phyloP scores from a whole-genome alignment of 2,888 invertebrate genomes.

The Cantharis flavilabris region DNA sequence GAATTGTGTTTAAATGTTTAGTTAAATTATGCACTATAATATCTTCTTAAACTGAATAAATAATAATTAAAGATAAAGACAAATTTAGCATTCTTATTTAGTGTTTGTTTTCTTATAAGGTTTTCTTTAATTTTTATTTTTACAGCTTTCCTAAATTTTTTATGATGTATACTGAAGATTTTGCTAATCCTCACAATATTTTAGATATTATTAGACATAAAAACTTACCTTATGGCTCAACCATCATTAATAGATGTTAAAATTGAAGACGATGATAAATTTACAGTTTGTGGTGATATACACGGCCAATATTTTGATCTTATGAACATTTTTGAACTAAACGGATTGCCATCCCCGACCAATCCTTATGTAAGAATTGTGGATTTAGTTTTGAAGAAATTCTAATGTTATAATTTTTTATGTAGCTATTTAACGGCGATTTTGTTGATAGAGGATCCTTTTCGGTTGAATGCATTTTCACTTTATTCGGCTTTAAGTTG shows the following conservation, averaged over 20 bases:
- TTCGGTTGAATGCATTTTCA: slow-evolving; percentile 98
- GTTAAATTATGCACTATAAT: too few species aligned
- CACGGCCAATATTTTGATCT: slow-evolving; percentile 99
- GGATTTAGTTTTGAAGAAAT: background rate
- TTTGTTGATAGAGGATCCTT: slow-evolving; percentile 99
- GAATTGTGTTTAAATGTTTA: too few species aligned
- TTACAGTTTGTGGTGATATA: slow-evolving; percentile 98
- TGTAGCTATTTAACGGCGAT: slow-evolving; percentile 93
- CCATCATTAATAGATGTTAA: slow-evolving; percentile 89
- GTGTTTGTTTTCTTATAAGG: background rate
- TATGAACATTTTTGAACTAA: slow-evolving; percentile 95
- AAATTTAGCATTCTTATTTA: too few species aligned
- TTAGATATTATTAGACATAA: slow-evolving; percentile 91
- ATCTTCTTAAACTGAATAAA: too few species aligned
- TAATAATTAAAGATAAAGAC: too few species aligned
- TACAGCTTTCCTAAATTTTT: background rate
- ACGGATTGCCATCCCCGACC: slow-evolving; percentile 91
- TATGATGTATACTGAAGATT: background rate
- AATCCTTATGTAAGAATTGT: slow-evolving; percentile 83
- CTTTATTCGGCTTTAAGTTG: slow-evolving; percentile 94
- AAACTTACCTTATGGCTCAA: slow-evolving; percentile 79
- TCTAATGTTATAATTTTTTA: background rate
- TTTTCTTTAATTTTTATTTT: background rate
- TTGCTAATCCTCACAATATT: slow-evolving; percentile 40
- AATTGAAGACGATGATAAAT: slow-evolving; percentile 85